Base-by-base conservation (phyloP, 2,888 invertebrate genomes). In the Oscheius sp. region DNA sequence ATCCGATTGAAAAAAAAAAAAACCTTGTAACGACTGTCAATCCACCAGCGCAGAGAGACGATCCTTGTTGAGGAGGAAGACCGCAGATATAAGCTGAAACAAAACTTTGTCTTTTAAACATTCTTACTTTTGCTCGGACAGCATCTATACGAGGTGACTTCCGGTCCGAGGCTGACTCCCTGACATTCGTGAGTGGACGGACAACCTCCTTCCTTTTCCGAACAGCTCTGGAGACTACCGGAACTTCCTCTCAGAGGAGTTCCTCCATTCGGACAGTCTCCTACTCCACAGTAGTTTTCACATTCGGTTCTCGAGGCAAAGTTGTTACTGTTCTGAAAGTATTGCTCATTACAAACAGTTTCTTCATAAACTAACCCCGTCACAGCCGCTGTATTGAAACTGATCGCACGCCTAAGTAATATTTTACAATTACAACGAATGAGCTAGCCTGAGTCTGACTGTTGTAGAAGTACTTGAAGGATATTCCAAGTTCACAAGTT, bases 201-300 rank as follows among this genome's bases (percentile, higher is more conserved):
- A 59, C 86, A 86, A 10, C 82, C 81, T 7, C 80, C 83, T 13
- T 79, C 76, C 47, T 75, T 70, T 35, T 84, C 83, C 5, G 79
- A 73, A 70, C 86, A 86, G 3, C 76, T 73, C 21, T 80, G 77
- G 32, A 81, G 80, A 21, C 76, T 75, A 42, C 81, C 81, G 47
- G 76, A 81, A 58, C 77, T 79, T 65, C 79, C 80, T 51, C 83
- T 58, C 55, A 83, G 73, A 9, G 84, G 81, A 33, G 80, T 74
- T 57, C 82, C 79, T 55, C 86, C 86, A 60, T 85, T 82, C 3
- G 84, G 76, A 75, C 85, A 85, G 33, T 82, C 85, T 37, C 86
- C 84, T n/a, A 84, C 85, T 13, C 83, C 84, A 74, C 86, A 86
- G 76, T 81, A 86, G 29, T 79, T 78, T 59, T 85, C 85, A 73